phyloP scores from a whole-genome alignment of 2,797 vertebrate species.

The Sebastes cheni region DNA sequence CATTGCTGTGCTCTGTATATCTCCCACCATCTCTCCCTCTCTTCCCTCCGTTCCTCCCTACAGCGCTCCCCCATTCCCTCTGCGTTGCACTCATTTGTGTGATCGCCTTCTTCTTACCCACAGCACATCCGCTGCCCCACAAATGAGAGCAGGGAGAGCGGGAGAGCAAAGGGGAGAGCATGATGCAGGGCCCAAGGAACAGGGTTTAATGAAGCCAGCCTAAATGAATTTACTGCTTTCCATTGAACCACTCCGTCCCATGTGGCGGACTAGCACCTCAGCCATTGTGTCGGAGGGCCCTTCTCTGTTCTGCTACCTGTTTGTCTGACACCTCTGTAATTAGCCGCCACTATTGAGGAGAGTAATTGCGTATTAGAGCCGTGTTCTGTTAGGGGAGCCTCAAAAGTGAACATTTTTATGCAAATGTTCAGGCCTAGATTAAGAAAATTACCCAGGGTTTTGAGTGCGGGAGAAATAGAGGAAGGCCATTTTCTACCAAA shows the following conservation, averaged over 20 bases:
- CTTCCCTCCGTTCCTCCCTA: constrained; percentile 38
- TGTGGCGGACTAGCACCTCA: constrained; percentile 62
- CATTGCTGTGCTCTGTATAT: not conserved
- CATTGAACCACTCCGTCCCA: constrained; percentile 73
- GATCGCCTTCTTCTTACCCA: constrained; percentile 66
- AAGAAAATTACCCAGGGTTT: constrained; percentile 70
- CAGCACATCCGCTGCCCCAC: constrained; percentile 67
- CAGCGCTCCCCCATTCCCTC: constrained; percentile 37
- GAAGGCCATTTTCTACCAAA: constrained; percentile 62
- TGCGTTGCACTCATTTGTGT: constrained; percentile 54
- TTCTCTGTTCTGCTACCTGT: constrained; percentile 75
- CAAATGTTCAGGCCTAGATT: constrained; percentile 66
- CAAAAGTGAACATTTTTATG: constrained; percentile 76
- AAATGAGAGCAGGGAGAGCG: constrained; percentile 58
- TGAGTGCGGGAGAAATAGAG: constrained; percentile 45
- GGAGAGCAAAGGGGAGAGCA: constrained; percentile 56
- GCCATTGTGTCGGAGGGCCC: constrained; percentile 63
- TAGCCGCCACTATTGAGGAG: constrained; percentile 77
- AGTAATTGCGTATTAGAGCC: constrained; percentile 80
- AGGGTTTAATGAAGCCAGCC: constrained; percentile 78
- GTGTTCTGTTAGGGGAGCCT: constrained; percentile 66
- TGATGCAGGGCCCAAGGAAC: constrained; percentile 63
- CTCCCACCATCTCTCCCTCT: not conserved
- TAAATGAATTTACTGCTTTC: constrained; percentile 81
- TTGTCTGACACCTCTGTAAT: constrained; percentile 82